These are phyloP conservation scores for Luffia ferchaultella DNA, from an alignment of 2,888 invertebrate genomes.

Conservation along the genomic window DNA sequence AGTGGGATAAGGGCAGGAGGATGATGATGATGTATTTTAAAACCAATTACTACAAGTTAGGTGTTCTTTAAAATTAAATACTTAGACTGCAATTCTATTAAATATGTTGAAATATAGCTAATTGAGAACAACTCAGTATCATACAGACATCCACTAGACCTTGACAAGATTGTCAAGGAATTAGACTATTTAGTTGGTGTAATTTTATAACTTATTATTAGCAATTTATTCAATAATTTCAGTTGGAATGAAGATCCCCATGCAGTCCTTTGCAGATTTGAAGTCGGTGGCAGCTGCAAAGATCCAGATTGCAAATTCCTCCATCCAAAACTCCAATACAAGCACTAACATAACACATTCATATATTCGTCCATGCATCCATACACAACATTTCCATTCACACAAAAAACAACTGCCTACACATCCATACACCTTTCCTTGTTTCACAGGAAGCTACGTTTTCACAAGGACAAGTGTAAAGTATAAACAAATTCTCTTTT, in stretches of 20 bases:
- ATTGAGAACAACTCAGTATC: no score
- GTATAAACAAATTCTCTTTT: slow-evolving; percentile 30
- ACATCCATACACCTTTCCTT: slow-evolving; percentile 18
- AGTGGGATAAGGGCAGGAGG: no score
- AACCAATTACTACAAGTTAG: no score
- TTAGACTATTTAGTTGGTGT: no score
- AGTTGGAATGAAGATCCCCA: slow-evolving; percentile 58
- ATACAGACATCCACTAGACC: no score
- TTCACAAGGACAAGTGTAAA: slow-evolving; percentile 46
- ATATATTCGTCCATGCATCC: slow-evolving; percentile 18
- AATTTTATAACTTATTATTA: no score
- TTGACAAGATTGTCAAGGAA: no score
- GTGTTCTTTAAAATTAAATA: no score
- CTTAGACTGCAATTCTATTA: no score
- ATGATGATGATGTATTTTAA: no score
- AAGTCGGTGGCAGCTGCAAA: slow-evolving; percentile 57
- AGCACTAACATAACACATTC: slow-evolving; percentile 30
- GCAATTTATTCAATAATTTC: no score
- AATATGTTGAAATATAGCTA: no score
- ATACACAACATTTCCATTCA: slow-evolving; percentile 20
- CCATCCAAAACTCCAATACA: slow-evolving; percentile 36
- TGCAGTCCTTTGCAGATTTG: slow-evolving; percentile 57
- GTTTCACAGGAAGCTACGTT: slow-evolving; percentile 28
- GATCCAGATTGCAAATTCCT: slow-evolving; percentile 58
- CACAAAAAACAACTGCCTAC: slow-evolving; percentile 16